These are phyloP conservation scores for Hiodon alosoides DNA, from an alignment of 2,113 vertebrate genomes.

Conservation along the genomic window DNA sequence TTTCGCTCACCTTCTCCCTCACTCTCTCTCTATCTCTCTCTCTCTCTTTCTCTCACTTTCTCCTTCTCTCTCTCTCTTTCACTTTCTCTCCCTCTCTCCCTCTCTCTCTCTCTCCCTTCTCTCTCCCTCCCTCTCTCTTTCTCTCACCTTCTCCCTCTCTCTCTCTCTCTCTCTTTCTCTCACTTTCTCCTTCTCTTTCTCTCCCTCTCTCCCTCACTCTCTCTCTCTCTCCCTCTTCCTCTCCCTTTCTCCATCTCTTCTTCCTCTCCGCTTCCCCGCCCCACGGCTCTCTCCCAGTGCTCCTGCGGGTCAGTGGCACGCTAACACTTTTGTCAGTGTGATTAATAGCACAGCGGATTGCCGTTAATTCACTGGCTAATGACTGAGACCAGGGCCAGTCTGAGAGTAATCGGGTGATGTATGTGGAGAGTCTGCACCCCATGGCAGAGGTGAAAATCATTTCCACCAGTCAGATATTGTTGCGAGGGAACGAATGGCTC, in stretches of 20 bases:
- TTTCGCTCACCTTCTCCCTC: conserved; percentile 14
- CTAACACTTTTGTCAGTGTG: conserved; percentile 96
- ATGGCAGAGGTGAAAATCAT: conserved; percentile 98
- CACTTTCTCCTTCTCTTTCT: background rate
- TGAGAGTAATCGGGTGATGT: conserved; percentile 93
- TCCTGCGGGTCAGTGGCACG: conserved; percentile 70
- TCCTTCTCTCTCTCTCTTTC: conserved; percentile 21
- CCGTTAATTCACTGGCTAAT: conserved; percentile 99
- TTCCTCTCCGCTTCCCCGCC: conserved; percentile 31
- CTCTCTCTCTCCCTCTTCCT: conserved; percentile 20
- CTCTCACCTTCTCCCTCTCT: conserved; percentile 15
- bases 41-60: background rate
- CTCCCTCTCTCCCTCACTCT: background rate
- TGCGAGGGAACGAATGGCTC: conserved; percentile 77
- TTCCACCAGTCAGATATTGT: conserved; percentile 92
- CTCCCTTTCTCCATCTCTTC: conserved; percentile 22
- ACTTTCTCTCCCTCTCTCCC: conserved; percentile 16
- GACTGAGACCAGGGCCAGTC: conserved; percentile 83
- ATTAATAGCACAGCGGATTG: conserved; percentile 93
- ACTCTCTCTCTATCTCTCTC: conserved; percentile 2
- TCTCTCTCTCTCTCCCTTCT: conserved; percentile 16
- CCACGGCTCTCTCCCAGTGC: conserved; percentile 59
- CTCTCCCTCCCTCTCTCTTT: conserved; percentile 14
- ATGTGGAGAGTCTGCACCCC: conserved; percentile 80
- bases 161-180: background rate